Base-by-base conservation (phyloP, 2,797 vertebrate species). In the Hafferia zeledoni region DNA sequence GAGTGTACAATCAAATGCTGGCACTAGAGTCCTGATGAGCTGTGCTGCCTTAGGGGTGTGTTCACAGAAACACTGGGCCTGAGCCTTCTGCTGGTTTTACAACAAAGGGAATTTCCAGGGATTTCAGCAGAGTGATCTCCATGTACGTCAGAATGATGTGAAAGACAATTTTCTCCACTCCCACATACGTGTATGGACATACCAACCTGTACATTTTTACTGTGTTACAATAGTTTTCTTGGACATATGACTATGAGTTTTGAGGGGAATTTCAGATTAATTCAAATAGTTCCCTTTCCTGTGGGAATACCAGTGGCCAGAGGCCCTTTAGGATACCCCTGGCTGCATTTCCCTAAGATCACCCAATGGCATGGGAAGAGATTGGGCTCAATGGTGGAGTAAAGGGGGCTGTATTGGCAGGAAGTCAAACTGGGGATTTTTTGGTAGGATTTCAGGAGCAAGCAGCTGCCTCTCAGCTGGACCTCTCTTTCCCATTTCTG, bases 381-480 rank as follows among this genome's bases (percentile, higher is more conserved):
- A 24, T 3, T 63, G 82, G 37, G 30, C 44, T 74, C 44, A 89
- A 50, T 16, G 84, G 35, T 61, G 55, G n/a, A 72, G 55, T 24
- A 52, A 49, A 86, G 23, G 18, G 52, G 57, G 28, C 33, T 83
- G 20, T 67, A 77, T 8, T 84, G 81, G 83, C 87, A 92, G 64
- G 61, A 85, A 55, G 60, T 46, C 71, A 94, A 44, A 1, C 6
- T 0, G 0, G 6, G 46, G 50, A 30, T 53, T 63, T 91, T 92
- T 86, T 37, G 39, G 60, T 71, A 61, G 22, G 13, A 49, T 94
- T 95, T 95, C 74, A 89, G 82, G 33, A 95, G 44, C 37, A 65
- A 56, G 88, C 74, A 81, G 77, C 82, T 92, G 93, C 83, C 70
- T 83, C 77, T 89, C 77, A 86, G 83, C 65, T 64, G 77, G 65